Percentiles rank a stretch among this genome's conserved stretches.
Conservation (phyloP, 2,113 vertebrate species). For the Marcusenius ussheri region DNA sequence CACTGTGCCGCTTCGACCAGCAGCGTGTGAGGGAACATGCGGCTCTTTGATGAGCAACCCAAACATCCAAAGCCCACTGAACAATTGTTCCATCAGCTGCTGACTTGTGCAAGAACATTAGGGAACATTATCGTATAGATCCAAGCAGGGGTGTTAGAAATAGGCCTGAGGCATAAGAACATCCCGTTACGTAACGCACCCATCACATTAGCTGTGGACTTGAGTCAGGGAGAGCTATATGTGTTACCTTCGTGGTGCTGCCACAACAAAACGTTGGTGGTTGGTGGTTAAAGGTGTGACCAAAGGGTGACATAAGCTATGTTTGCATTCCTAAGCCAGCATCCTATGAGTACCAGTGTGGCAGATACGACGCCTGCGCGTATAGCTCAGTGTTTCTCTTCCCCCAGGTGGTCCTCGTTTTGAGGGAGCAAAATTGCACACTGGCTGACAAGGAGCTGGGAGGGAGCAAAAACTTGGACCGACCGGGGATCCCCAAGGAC, state of each 20-base stretch:
- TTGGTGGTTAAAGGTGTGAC: neutral
- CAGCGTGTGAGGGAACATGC: neutral
- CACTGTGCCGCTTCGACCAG: neutral
- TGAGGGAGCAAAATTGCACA: neutral
- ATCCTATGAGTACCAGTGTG: neutral
- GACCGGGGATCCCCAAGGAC: neutral
- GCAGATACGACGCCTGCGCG: neutral
- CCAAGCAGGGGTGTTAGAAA: neutral
- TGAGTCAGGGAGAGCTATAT: neutral
- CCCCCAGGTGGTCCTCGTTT: neutral
- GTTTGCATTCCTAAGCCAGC: neutral
- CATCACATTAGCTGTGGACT: neutral
- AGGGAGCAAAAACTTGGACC: neutral
- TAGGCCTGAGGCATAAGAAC: neutral
- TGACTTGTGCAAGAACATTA: neutral
- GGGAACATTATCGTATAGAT: neutral
- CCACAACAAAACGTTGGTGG: neutral
- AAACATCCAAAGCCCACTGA: neutral
- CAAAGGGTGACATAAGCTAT: neutral
- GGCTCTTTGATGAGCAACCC: neutral
- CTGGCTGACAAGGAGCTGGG: neutral
- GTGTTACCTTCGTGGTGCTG: neutral
- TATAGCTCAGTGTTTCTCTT: neutral
- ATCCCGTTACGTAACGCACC: neutral
- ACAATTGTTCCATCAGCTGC: neutral